Percentiles rank a stretch among this genome's conserved stretches.
Evolutionary conservation across 2,797 vertebrate species (phyloP).

Genomic region (Anguilla pacifica): DNA sequence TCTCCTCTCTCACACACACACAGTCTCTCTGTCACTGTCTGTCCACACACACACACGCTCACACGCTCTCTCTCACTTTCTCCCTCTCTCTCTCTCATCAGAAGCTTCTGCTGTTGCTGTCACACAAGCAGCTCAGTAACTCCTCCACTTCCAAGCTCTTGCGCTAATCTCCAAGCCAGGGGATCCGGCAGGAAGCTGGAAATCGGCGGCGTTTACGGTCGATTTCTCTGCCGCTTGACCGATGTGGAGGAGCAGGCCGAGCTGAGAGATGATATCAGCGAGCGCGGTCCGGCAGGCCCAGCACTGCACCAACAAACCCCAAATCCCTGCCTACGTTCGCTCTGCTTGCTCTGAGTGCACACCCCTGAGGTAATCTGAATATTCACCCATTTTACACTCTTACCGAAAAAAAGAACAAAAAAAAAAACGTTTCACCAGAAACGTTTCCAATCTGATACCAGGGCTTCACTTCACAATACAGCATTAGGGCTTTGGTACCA

Average conservation of each 20-base stretch:
- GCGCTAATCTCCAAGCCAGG: background rate
- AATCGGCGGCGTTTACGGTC: slow-evolving; percentile 23
- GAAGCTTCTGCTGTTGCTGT: slow-evolving; percentile 21
- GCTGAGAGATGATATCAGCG: slow-evolving; percentile 60
- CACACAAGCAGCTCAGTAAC: slow-evolving; percentile 14
- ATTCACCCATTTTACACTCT: slow-evolving; percentile 75
- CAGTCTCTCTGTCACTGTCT: slow-evolving; percentile 11
- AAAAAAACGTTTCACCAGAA: slow-evolving; percentile 78
- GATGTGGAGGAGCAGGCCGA: slow-evolving; percentile 30
- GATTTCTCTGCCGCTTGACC: slow-evolving; percentile 56
- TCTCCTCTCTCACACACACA: slow-evolving; percentile 31
- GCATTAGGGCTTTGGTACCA: slow-evolving; percentile 48
- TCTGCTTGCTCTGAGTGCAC: background rate
- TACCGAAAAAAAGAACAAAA: slow-evolving; percentile 37
- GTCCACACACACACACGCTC: slow-evolving; percentile 36
- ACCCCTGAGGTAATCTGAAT: slow-evolving; percentile 55
- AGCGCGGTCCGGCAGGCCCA: slow-evolving; percentile 39
- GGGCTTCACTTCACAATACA: slow-evolving; percentile 75
- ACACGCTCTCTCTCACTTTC: slow-evolving; percentile 12
- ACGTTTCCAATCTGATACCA: slow-evolving; percentile 79
- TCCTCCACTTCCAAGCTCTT: background rate
- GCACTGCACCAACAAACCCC: slow-evolving; percentile 28
- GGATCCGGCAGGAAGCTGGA: background rate
- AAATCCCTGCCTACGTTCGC: slow-evolving; percentile 36
- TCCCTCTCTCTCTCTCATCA: slow-evolving; percentile 24